Conservation (phyloP, 1,140 invertebrate species). For the Drosophila novamexicana region DNA sequence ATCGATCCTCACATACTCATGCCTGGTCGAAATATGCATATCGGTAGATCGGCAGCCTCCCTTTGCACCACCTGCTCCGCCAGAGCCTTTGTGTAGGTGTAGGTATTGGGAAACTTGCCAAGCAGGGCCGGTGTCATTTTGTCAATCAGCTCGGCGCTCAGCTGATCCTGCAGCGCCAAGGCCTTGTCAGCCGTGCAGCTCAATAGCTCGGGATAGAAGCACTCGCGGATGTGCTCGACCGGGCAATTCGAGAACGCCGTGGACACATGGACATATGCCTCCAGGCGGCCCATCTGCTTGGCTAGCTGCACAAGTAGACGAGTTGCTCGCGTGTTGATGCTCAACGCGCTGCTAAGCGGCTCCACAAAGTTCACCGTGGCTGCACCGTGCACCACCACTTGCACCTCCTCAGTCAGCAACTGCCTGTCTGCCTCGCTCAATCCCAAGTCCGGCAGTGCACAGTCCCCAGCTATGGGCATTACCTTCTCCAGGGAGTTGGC, state of each 20-base stretch:
- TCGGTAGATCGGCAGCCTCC: slow-evolving; percentile 88
- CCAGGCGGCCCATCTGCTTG: slow-evolving; percentile 88
- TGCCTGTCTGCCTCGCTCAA: slow-evolving; percentile 86
- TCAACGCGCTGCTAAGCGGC: slow-evolving; percentile 87
- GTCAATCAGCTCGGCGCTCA: slow-evolving; percentile 87
- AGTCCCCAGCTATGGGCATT: slow-evolving; percentile 86
- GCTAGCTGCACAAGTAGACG: slow-evolving; percentile 86
- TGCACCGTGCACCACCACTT: slow-evolving; percentile 93
- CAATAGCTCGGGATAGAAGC: slow-evolving; percentile 89
- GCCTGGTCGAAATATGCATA: slow-evolving; percentile 89
- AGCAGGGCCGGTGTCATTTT: slow-evolving; percentile 88
- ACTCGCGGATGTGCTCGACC: slow-evolving; percentile 87
- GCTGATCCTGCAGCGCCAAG: slow-evolving; percentile 84
- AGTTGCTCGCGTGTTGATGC: slow-evolving; percentile 87
- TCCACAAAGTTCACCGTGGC: slow-evolving; percentile 94
- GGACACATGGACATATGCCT: slow-evolving; percentile 89
- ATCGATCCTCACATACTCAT: slow-evolving; percentile 86
- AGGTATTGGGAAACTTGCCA: slow-evolving; percentile 92
- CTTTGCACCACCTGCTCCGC: slow-evolving; percentile 89
- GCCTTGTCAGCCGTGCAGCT: slow-evolving; percentile 88
- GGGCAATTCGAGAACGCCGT: slow-evolving; percentile 90
- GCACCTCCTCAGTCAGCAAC: slow-evolving; percentile 82
- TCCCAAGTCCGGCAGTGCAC: slow-evolving; percentile 87
- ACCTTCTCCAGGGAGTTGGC: slow-evolving; percentile 29
- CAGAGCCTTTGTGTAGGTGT: slow-evolving; percentile 92